Percentiles rank a stretch among this genome's conserved stretches.
Evolutionary conservation across 2,888 invertebrate genomes (phyloP).

Genomic region (Nomada fucata): DNA sequence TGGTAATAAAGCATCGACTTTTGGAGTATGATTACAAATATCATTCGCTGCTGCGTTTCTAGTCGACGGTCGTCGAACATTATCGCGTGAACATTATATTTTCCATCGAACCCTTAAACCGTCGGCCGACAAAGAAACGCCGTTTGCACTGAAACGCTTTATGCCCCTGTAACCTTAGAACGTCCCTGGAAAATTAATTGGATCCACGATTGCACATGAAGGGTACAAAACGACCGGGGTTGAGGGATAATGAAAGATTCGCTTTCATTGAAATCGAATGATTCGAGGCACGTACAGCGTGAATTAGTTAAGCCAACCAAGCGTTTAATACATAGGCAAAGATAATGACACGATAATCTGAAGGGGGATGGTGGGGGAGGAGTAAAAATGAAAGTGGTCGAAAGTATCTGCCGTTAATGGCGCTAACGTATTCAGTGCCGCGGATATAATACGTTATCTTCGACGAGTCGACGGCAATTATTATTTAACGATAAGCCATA

Average conservation of each 20-base stretch:
- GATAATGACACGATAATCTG: constrained; percentile 7
- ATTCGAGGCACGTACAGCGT: constrained; percentile 6
- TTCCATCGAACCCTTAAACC: background rate
- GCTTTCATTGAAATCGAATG: constrained; percentile 14
- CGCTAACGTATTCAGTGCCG: constrained; percentile 34
- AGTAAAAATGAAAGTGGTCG: background rate
- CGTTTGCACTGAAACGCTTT: background rate
- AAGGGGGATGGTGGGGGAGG: background rate
- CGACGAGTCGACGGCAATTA: constrained; percentile 46
- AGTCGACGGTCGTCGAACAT: no score
- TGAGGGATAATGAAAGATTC: background rate
- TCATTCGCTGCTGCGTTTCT: no score
- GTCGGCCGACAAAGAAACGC: background rate
- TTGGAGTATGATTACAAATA: no score
- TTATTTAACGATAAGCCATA: constrained; percentile 55
- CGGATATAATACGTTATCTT: constrained; percentile 45
- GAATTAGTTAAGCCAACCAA: constrained; percentile 25
- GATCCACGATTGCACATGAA: background rate
- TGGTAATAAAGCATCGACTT: no score
- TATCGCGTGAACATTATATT: background rate
- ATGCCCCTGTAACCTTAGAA: background rate
- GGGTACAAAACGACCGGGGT: background rate
- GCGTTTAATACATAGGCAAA: constrained; percentile 14
- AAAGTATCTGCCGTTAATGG: constrained; percentile 25
- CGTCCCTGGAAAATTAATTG: background rate